phyloP scores from a whole-genome alignment of 1,140 invertebrate species.

The Lepidurus packardi region DNA sequence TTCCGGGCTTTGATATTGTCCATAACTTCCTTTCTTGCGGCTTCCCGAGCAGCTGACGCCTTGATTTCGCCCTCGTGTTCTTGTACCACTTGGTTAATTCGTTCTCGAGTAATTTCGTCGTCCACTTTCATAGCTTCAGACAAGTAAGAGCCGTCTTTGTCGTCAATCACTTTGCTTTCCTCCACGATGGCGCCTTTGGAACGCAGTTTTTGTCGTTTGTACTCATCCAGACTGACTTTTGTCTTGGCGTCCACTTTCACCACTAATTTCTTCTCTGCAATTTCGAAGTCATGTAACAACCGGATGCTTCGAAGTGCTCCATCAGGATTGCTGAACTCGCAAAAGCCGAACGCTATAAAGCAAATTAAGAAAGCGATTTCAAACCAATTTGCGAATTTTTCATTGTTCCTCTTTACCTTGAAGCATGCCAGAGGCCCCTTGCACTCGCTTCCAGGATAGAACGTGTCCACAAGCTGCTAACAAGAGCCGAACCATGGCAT shows the following conservation, averaged over 20 bases:
- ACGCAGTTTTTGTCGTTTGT: constrained; percentile 56
- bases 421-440: constrained; percentile 56
- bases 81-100: constrained; percentile 24
- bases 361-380: not conserved
- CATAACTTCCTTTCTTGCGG: not conserved
- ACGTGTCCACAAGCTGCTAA: constrained; percentile 86
- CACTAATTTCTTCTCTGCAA: constrained; percentile 88
- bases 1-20: constrained; percentile 14
- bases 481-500: constrained; percentile 89
- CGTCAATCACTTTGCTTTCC: constrained; percentile 11
- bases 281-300: constrained; percentile 85
- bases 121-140: constrained; percentile 19
- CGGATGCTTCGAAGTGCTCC: constrained; percentile 89
- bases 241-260: constrained; percentile 98
- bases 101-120: not conserved
- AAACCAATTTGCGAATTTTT: not conserved
- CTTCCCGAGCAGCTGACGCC: not conserved
- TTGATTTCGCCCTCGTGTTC: constrained; percentile 37
- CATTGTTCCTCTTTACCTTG: constrained; percentile 16
- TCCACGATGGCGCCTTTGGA: not conserved
- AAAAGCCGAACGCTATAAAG: constrained; percentile 87
- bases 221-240: constrained; percentile 86
- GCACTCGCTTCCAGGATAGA: constrained; percentile 93
- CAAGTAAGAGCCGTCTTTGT: constrained; percentile 2
- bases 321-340: constrained; percentile 91